phyloP scores from a whole-genome alignment of 2,888 invertebrate species.

The Drosophila cracens region DNA sequence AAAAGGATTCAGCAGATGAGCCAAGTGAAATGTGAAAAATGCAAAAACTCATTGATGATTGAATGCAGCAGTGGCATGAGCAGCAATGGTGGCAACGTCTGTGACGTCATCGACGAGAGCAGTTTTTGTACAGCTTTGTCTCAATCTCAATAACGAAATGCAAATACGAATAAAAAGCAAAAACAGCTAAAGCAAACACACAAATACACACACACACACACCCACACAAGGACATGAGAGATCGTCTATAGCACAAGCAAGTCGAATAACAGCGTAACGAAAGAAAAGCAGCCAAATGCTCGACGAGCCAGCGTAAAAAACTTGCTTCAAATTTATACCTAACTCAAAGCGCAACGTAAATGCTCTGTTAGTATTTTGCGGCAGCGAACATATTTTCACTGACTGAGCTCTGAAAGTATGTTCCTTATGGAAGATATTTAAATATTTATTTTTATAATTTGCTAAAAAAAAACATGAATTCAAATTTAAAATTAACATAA shows the following conservation, averaged over 20 bases:
- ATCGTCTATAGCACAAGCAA: conserved; percentile 33
- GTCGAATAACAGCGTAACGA: conserved; percentile 28
- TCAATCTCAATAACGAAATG: conserved; percentile 80
- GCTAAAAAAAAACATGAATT: too few species aligned
- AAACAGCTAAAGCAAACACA: conserved; percentile 68
- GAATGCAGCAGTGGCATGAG: conserved; percentile 56
- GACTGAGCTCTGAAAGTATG: not conserved
- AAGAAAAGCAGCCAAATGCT: conserved; percentile 66
- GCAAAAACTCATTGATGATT: conserved; percentile 74
- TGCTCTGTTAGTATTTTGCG: conserved; percentile 5
- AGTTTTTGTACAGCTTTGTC: conserved; percentile 64
- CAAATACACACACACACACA: conserved; percentile 47
- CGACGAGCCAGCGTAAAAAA: conserved; percentile 41
- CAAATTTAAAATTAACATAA: too few species aligned
- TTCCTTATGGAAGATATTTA: too few species aligned
- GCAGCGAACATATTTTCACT: too few species aligned
- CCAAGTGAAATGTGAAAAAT: conserved; percentile 74
- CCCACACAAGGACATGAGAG: conserved; percentile 32
- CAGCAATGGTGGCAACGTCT: conserved; percentile 7
- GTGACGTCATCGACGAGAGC: conserved; percentile 23
- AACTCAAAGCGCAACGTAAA: not conserved
- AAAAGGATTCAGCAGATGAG: conserved; percentile 51
- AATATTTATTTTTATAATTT: too few species aligned
- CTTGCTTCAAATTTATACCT: not conserved
- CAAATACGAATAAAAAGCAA: conserved; percentile 62